Evolutionary conservation across 2,113 vertebrate species (phyloP), one percentile per base, ranked within the genome.

Genomic region (Notiomystis cincta): DNA sequence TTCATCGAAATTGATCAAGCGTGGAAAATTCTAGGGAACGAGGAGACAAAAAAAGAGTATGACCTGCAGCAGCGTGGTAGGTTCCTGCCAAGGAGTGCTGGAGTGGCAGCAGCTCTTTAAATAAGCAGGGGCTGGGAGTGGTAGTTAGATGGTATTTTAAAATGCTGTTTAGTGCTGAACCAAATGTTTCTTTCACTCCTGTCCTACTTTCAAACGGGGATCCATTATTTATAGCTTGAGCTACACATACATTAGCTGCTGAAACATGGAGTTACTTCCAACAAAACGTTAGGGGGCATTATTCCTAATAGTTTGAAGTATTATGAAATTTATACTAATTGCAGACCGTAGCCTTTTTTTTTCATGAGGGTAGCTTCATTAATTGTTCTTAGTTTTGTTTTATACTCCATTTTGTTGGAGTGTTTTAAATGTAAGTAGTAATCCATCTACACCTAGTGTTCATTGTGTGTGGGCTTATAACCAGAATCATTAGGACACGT

Each of bases 1-100:
- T 99, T 99, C 98, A 98, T 99, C 44, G 98, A 99, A 89, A 97
- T 99, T 72, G 98, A 98, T 96, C 98, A 98, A 92, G 99, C 99
- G 58, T 99, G 99, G 99, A 99, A 99, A 98, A 98, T 99, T 97
- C 98, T 99, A 83, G 98, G 98, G 78, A 98, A 99, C 25, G 98
- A 98, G 97, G 98, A 98, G 97, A 98, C 98, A 89, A 99, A 98
- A 97, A 98, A 94, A 95, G 97, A 97, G 87, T 99, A 99, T 96
- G 98, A 99, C 98, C 97, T 98, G 93, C 98, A 98, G 98, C 98
- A 95, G 86, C 98, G 50, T 72, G 99, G 99, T 99, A 98, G 92
- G 98, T 98, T 89, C 95, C 94, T 94, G 73, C 78, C 86, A 90
- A 82, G 85, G 91, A 92, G 94, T 42, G 93, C 94, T 86, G 87